Base-by-base conservation (phyloP, 1,140 invertebrate genomes). In the Neodiprion fabricii region DNA sequence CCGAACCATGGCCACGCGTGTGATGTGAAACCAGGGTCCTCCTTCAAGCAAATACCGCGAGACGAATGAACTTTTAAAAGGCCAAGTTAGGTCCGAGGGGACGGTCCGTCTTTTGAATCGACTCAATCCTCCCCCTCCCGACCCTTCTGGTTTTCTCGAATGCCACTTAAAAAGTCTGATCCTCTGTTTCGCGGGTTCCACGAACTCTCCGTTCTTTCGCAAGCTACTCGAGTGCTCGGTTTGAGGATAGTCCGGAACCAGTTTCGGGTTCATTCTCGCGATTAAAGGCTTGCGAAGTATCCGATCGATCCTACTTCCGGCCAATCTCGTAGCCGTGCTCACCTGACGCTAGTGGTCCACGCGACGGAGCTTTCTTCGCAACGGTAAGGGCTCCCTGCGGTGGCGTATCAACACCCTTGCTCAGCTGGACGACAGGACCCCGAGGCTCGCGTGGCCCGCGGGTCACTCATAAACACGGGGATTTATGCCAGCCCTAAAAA, bases 161-260 rank as follows among this genome's bases (percentile, higher is more conserved):
- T 68, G 71, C 74, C 74, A 75, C 74, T 75, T 75, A 75, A 75
- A 75, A 75, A 75, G 74, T 75, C 74, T 75, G 74, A 75, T 75
- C 74, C 71, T 53, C 17, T 14, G 3, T 48, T 66, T 40, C 70
- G 74, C 66, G 49, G 53, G 65, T 67, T 67, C 23, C 67, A 47
- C 47, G 40, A 66, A 70, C 73, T 68, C 73, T 47, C 50, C 5
- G 66, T 49, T 72, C 48, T 67, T 72, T 65, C 71, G 28, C 23
- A 72, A 61, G 47, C 68, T 9, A 70, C 14, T 48, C 48, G 1
- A 70, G 40, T 48, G 14, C 23, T 21, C 17, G 11, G 47, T 0
- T 17, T 17, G 1, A 14, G 11, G 21, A 68, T 23, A 40, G 11
- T 68, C 10, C 10, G 17, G 47, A 11, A 11, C 17, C 17, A 10